These are phyloP conservation scores for Oryzias woworae DNA, from an alignment of 2,113 vertebrate species.

Conservation along the genomic window DNA sequence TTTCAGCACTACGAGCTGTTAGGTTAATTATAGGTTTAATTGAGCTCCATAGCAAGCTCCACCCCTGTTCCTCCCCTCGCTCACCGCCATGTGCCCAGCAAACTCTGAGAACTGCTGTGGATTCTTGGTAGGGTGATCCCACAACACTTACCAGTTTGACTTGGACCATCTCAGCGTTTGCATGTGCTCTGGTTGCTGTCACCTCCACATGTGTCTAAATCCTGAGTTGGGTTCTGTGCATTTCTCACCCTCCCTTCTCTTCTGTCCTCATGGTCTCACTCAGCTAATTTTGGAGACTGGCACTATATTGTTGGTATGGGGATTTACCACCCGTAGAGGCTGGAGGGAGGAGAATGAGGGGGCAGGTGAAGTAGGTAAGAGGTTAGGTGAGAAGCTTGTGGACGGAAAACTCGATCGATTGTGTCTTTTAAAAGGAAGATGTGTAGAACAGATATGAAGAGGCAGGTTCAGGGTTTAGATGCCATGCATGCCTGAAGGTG, in stretches of 20 bases:
- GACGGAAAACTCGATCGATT: not conserved
- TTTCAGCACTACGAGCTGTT: constrained; percentile 19
- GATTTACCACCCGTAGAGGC: constrained; percentile 44
- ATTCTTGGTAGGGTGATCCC: constrained; percentile 20
- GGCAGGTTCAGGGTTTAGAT: constrained; percentile 1
- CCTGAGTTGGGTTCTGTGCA: constrained; percentile 7
- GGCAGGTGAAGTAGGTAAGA: constrained; percentile 19
- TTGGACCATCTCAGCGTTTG: not conserved
- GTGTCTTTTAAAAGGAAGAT: not conserved
- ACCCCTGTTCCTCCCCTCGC: not conserved
- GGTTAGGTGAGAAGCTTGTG: constrained; percentile 3
- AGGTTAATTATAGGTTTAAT: constrained; percentile 62
- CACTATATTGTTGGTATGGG: constrained; percentile 47
- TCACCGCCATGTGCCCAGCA: constrained; percentile 33
- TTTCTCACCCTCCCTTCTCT: constrained; percentile 1
- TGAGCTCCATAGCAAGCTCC: not conserved
- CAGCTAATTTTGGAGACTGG: constrained; percentile 55
- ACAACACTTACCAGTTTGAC: not conserved
- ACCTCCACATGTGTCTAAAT: constrained; percentile 3
- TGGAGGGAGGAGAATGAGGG: not conserved
- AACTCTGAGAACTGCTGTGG: constrained; percentile 40
- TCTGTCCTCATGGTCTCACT: constrained; percentile 1
- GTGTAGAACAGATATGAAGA: not conserved
- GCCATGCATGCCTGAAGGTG: constrained; percentile 5
- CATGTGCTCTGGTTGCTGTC: not conserved